Conservation (phyloP, 1,140 invertebrate genomes). For the silkworm (Bombyx mori) region DNA sequence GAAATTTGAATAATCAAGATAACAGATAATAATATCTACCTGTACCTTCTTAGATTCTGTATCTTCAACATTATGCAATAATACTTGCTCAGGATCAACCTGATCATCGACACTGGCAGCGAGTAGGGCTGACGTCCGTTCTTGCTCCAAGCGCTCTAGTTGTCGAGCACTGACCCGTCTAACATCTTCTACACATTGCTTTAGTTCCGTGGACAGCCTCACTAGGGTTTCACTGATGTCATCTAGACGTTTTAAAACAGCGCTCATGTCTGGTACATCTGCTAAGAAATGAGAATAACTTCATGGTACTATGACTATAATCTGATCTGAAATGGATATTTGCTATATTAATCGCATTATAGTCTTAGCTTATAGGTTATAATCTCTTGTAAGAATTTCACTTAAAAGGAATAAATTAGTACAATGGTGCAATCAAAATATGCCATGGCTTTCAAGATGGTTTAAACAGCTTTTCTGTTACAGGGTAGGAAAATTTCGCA, state of each 20-base stretch:
- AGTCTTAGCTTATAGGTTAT: no score
- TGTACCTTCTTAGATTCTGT: slow-evolving; percentile 44
- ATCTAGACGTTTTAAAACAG: slow-evolving; percentile 78
- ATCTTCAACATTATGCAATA: slow-evolving; percentile 46
- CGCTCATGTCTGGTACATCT: slow-evolving; percentile 66
- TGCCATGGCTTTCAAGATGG: no score
- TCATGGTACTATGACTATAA: no score
- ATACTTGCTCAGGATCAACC: slow-evolving; percentile 58
- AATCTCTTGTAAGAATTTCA: no score
- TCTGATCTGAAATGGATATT: no score
- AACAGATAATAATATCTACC: no score
- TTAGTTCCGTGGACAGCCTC: slow-evolving; percentile 78
- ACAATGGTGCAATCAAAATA: no score
- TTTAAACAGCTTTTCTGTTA: no score
- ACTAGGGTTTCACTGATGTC: slow-evolving; percentile 77
- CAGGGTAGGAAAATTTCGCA: no score
- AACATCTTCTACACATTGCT: slow-evolving; percentile 77
- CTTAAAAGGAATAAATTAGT: no score
- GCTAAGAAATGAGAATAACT: slow-evolving; percentile 17
- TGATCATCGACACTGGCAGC: slow-evolving; percentile 77
- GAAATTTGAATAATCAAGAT: no score
- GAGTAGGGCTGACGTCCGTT: slow-evolving; percentile 78
- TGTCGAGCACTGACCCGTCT: slow-evolving; percentile 74
- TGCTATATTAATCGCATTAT: no score
- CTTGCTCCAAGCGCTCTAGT: slow-evolving; percentile 76